These are phyloP conservation scores for Electrophaes corylata DNA, from an alignment of 2,888 invertebrate species.

Conservation along the genomic window DNA sequence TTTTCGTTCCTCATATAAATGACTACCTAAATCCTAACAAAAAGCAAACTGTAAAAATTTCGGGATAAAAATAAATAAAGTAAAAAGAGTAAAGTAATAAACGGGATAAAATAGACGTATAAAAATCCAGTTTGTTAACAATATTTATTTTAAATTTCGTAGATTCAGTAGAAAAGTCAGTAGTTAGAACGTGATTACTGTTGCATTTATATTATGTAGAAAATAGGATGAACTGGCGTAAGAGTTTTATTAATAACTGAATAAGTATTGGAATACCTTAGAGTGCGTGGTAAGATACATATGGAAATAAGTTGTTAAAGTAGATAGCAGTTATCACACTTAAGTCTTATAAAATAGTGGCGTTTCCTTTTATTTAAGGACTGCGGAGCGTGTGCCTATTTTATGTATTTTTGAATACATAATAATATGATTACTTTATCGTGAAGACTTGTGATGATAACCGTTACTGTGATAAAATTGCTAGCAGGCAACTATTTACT, in stretches of 20 bases:
- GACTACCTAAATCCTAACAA: too few species aligned
- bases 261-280: conserved; percentile 4
- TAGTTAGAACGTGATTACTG: too few species aligned
- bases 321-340: conserved; percentile 5
- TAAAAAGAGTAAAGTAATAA: too few species aligned
- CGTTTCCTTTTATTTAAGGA: background rate
- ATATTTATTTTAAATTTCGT: too few species aligned
- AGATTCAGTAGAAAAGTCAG: too few species aligned
- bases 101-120: too few species aligned
- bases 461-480: background rate
- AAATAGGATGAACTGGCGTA: background rate
- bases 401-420: conserved; percentile 3
- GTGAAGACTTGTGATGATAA: background rate
- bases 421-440: background rate
- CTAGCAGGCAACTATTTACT: background rate
- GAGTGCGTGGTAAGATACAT: conserved; percentile 10
- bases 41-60: too few species aligned
- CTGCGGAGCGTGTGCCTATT: background rate
- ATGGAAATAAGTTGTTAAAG: conserved; percentile 14
- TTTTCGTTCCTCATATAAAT: too few species aligned
- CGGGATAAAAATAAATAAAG: too few species aligned
- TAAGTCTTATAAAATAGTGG: background rate
- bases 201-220: too few species aligned
- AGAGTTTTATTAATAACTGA: background rate
- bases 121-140: too few species aligned